phyloP scores from a whole-genome alignment of 2,113 vertebrate species.

The Amazona vittata region DNA sequence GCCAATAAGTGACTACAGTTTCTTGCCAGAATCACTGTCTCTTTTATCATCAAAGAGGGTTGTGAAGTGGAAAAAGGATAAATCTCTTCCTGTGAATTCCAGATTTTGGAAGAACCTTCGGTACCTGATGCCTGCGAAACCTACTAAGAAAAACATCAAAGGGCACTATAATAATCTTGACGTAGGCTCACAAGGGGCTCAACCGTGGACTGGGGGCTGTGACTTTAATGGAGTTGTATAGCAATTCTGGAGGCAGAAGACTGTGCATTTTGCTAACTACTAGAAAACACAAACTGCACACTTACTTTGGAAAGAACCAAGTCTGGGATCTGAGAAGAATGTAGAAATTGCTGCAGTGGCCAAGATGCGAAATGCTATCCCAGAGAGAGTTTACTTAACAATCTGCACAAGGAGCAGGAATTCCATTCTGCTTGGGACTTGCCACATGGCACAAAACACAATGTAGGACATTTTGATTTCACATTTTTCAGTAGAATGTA shows the following conservation, averaged over 20 bases:
- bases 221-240: neutral
- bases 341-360: neutral
- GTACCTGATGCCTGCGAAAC: constrained; percentile 83
- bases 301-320: neutral
- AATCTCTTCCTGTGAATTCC: constrained; percentile 74
- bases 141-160: neutral
- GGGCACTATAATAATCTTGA: neutral
- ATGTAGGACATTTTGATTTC: neutral
- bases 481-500: neutral
- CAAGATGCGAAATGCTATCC: neutral
- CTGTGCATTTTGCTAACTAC: neutral
- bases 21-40: constrained; percentile 78
- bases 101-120: constrained; percentile 89
- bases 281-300: neutral
- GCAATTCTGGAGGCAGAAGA: neutral
- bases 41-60: constrained; percentile 77
- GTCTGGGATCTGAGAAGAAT: neutral
- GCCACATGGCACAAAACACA: neutral
- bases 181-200: neutral
- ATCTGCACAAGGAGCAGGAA: neutral
- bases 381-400: neutral
- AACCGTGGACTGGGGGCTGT: neutral
- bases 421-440: neutral
- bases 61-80: constrained; percentile 81
- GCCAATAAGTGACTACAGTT: constrained; percentile 18